Base-by-base conservation (phyloP, 1,140 invertebrate species). In the Matsumurasca onukii region DNA sequence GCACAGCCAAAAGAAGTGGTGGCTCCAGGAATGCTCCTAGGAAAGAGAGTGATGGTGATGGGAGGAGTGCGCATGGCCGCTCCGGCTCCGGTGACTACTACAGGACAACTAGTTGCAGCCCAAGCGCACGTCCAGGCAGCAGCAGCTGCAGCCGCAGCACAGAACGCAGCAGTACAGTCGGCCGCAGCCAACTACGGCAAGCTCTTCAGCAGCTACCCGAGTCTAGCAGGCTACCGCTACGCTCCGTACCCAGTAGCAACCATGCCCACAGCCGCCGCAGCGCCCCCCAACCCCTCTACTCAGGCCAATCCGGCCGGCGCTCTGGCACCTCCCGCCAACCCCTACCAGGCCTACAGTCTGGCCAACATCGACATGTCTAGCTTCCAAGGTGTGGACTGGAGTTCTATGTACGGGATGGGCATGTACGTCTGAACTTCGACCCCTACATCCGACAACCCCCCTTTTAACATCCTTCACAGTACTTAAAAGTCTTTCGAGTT, bases 1-100 rank as follows among this genome's bases (percentile, higher is more conserved):
- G 93, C 93, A 9, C 93, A 95, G 80, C 93, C 93, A 1, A 95
- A 96, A 78, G 93, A 95, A 76, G 91, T 92, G 0, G 92, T 94
- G 0, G 90, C 91, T 67, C 84, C 85, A 12, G 87, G 86, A n/a
- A 82, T 89, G 72, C 80, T 91, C 15, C 80, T 91, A 2, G 87
- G 89, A 62, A 91, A 91, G 75, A 82, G 90, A 68, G 84, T 91
- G 59, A 87, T 91, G 73, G 78, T 91, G 49, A 86, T 86, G 0
- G 74, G 89, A 0, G 88, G 88, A n/a, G 85, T 89, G 9, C 79
- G 87, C 31, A 77, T 89, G 75, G 84, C 84, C 2, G 82, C 84
- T 5, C 80, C 84, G 1, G 72, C 81, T 0, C 83, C 82, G 12
- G 75, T 82, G 2, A 81, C 82, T 0, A 79, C 83, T 2, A 83